Conservation (phyloP, 2,797 vertebrate species). For the Anabacerthia variegaticeps region DNA sequence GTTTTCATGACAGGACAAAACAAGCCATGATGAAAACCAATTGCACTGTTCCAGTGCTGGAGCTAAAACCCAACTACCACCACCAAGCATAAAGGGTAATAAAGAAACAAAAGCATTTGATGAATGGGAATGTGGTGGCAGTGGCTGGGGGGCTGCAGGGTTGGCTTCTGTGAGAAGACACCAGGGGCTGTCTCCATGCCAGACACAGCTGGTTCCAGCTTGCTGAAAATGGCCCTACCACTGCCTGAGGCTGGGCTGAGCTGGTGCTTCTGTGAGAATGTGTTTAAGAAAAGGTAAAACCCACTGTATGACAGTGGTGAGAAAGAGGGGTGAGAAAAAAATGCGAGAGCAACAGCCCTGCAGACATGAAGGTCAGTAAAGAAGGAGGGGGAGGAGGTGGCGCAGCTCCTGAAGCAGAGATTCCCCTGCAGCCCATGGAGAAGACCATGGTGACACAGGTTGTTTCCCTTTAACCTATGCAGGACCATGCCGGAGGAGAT, state of each 20-base stretch:
- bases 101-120: background rate
- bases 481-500: too few species aligned
- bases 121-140: background rate
- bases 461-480: background rate
- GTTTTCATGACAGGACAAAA: background rate
- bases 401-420: background rate
- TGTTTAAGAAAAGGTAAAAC: background rate
- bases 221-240: accelerated
- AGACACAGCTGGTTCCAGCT: background rate
- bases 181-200: background rate
- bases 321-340: background rate
- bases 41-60: background rate
- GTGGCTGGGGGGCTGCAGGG: background rate
- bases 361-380: background rate
- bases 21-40: background rate
- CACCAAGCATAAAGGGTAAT: background rate
- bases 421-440: background rate
- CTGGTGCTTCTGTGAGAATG: background rate
- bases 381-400: background rate
- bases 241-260: background rate
- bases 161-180: background rate
- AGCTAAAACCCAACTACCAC: background rate
- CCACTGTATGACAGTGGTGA: too few species aligned
- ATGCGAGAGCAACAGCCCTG: background rate
- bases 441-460: background rate